phyloP scores from a whole-genome alignment of 2,797 vertebrate species.

The Hafferia zeledoni region DNA sequence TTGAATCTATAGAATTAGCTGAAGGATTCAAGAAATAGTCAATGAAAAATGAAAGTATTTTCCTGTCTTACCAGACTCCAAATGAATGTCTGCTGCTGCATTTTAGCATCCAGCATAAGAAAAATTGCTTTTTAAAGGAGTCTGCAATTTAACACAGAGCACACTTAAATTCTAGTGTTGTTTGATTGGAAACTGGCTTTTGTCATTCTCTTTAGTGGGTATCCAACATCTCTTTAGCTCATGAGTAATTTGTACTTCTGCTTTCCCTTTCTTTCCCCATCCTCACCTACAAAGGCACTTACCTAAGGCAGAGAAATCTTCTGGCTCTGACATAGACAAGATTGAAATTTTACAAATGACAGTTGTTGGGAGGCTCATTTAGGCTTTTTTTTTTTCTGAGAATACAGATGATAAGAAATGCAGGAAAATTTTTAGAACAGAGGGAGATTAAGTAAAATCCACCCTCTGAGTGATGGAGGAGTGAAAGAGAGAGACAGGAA shows the following conservation, averaged over 20 bases:
- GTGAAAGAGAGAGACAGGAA: slow-evolving; percentile 40
- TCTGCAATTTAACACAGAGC: neutral
- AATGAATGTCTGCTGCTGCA: neutral
- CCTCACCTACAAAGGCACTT: neutral
- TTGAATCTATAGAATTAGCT: neutral
- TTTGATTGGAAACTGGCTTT: neutral
- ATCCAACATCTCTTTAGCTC: neutral
- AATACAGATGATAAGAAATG: neutral
- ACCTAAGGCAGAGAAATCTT: neutral
- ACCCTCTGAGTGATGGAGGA: slow-evolving; percentile 59
- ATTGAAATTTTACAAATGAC: neutral
- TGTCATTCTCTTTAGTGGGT: neutral
- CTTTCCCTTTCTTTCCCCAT: neutral
- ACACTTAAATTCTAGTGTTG: neutral
- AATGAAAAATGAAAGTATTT: neutral
- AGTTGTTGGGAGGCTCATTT: neutral
- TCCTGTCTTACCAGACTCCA: neutral
- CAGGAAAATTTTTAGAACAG: slow-evolving; percentile 14
- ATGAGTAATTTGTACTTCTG: neutral
- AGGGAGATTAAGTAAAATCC: slow-evolving; percentile 52
- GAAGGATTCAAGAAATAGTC: neutral
- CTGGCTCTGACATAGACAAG: neutral
- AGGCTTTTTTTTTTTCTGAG: neutral
- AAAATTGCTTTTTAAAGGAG: neutral
- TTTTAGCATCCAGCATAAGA: neutral